Evolutionary conservation across 2,888 invertebrate genomes (phyloP).

Genomic region (Resseliella maxima): DNA sequence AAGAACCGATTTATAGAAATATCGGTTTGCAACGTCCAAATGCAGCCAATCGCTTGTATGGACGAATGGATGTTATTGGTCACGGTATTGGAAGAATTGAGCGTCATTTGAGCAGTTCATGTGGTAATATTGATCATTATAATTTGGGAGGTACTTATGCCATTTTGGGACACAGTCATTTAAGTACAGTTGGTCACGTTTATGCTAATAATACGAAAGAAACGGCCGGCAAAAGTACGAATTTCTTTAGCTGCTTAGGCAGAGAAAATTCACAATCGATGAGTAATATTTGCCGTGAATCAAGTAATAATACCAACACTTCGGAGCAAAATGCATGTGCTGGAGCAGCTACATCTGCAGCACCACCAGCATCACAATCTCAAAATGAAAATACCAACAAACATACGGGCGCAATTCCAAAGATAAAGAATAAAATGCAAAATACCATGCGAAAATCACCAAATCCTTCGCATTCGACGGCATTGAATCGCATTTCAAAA

Average conservation of each 20-base stretch:
- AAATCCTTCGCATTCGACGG: conserved; percentile 62
- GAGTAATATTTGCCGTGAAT: conserved; percentile 66
- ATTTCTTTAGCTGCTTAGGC: conserved; percentile 67
- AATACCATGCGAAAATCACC: conserved; percentile 13
- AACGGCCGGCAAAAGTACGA: conserved; percentile 65
- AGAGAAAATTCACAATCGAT: conserved; percentile 68
- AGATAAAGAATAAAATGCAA: conserved; percentile 58
- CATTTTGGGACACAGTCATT: conserved; percentile 67
- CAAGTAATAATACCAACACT: conserved; percentile 56
- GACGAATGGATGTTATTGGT: conserved; percentile 71
- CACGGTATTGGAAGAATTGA: conserved; percentile 72
- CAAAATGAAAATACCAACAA: conserved; percentile 2
- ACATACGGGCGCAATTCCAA: conserved; percentile 59
- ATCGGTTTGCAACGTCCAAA: conserved; percentile 58
- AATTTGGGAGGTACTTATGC: conserved; percentile 68
- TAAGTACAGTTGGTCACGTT: conserved; percentile 68
- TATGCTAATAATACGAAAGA: conserved; percentile 59
- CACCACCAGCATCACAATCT: not conserved
- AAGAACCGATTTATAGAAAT: conserved; percentile 67
- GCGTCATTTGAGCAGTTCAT: conserved; percentile 74
- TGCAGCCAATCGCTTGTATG: conserved; percentile 65
- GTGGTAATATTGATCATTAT: conserved; percentile 72
- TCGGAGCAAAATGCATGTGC: not conserved
- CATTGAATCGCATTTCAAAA: conserved; percentile 70
- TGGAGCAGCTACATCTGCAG: conserved; percentile 46